Evolutionary conservation across 92 coral and sea anemone genomes (phyloP), one percentile per base, ranked within the genome.

Genomic region (Parazoanthus swiftii): DNA sequence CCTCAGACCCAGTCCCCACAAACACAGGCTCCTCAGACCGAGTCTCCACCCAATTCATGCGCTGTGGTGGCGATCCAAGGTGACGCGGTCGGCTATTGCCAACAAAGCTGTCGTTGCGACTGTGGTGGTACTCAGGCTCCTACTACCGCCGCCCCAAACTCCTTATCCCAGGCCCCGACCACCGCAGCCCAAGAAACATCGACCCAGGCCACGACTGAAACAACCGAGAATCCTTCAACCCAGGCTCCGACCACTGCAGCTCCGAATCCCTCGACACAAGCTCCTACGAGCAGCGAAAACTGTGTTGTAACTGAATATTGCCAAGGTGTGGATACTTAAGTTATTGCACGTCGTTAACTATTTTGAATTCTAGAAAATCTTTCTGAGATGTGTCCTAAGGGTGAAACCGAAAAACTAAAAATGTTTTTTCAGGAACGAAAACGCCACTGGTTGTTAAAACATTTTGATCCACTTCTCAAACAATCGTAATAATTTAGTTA

Each of bases 211-310:
- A 42, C 90, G 59, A 80, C 79, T 35, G 80, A 86, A 1, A 33
- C 33, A 44, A 51, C 65, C 18, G 81, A 81, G 10, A 59, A 71
- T 23, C 80, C 90, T 7, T 65, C 86, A 25, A 88, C 84, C 75
- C 73, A 44, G 67, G 75, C 73, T 38, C 82, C 50, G 44, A 46
- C 37, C 0, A 79, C 66, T 0, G 63, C 82, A 79, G 36, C 38
- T 7, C 82, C 37, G n/a, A 79, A 48, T 21, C 21, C 20, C 18
- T 26, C 39, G 37, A 79, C 82, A 21, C 67, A 79, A 36, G 80
- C 80, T 50, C 82, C 90, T 56, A 48, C 79, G 39, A 11, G 71
- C 26, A 13, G 43, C 39, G 39, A 21, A 23, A 74, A 20, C 35
- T 79, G 82, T 35, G 82, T 44, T 44, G 35, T 44, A 14, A 79